These are phyloP conservation scores for Sarcophaga caerulescens DNA, from an alignment of 2,888 invertebrate genomes.

Conservation along the genomic window DNA sequence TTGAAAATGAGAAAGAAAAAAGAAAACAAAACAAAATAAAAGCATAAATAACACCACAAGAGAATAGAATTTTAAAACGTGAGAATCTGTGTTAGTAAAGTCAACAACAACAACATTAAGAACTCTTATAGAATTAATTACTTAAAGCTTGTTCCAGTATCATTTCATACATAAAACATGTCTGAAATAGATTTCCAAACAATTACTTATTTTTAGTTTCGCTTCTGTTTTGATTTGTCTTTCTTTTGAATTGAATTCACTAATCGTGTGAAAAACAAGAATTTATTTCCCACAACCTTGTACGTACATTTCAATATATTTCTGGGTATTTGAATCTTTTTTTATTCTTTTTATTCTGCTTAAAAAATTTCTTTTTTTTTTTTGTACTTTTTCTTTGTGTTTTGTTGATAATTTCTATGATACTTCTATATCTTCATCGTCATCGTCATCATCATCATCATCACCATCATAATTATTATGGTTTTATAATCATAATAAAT, in stretches of 20 bases:
- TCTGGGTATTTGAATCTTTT: constrained; percentile 3
- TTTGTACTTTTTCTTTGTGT: not conserved
- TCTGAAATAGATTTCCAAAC: constrained; percentile 13
- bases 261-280: constrained; percentile 78
- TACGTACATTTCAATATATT: constrained; percentile 65
- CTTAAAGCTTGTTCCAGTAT: not conserved
- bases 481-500: not conserved
- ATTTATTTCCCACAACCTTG: constrained; percentile 77
- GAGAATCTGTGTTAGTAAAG: constrained; percentile 60
- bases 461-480: not conserved
- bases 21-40: not conserved
- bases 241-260: constrained; percentile 47
- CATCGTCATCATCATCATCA: not conserved
- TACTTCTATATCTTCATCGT: not conserved
- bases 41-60: not conserved
- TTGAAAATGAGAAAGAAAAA: constrained; percentile 42
- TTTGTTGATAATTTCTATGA: constrained; percentile 1
- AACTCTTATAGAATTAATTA: no score
- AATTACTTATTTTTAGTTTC: not conserved
- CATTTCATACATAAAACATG: constrained; percentile 7
- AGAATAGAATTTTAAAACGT: constrained; percentile 31
- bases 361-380: no score
- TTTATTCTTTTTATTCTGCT: constrained; percentile 9
- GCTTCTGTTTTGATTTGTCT: constrained; percentile 3
- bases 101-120: constrained; percentile 50